phyloP scores from a whole-genome alignment of 2,888 invertebrate genomes.

The Hypena proboscidalis region DNA sequence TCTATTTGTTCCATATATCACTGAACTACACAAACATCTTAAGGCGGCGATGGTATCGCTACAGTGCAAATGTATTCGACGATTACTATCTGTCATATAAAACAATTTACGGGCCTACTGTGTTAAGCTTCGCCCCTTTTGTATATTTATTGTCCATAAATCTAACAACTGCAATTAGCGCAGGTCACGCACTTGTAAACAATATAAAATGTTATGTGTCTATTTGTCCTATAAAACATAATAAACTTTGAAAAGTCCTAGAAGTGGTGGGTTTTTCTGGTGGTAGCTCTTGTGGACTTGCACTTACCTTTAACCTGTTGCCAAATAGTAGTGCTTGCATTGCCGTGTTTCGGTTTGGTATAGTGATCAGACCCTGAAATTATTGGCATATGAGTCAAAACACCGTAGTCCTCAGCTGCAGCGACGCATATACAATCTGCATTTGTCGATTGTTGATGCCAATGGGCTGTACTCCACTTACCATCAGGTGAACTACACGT shows the following conservation, averaged over 20 bases:
- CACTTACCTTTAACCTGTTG: not conserved
- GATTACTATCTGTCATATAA: conserved; percentile 63
- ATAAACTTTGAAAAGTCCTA: conserved; percentile 3
- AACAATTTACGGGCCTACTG: conserved; percentile 67
- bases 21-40: conserved; percentile 14
- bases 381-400: too few relatives aligned
- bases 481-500: too few relatives aligned
- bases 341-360: too few relatives aligned
- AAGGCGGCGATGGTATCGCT: conserved; percentile 62
- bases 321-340: not conserved
- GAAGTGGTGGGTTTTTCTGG: too few relatives aligned
- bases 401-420: too few relatives aligned
- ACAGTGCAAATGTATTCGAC: conserved; percentile 52
- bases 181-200: conserved; percentile 46
- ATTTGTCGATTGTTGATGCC: too few relatives aligned
- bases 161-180: conserved; percentile 55
- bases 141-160: conserved; percentile 65
- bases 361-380: too few relatives aligned
- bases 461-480: too few relatives aligned
- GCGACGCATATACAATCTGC: too few relatives aligned
- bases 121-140: conserved; percentile 61
- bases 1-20: conserved; percentile 28
- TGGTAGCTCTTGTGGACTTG: too few relatives aligned
- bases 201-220: conserved; percentile 6
- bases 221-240: conserved; percentile 1